Base-by-base conservation (phyloP, 2,888 invertebrate genomes). In the Ceratothoa steindachneri region DNA sequence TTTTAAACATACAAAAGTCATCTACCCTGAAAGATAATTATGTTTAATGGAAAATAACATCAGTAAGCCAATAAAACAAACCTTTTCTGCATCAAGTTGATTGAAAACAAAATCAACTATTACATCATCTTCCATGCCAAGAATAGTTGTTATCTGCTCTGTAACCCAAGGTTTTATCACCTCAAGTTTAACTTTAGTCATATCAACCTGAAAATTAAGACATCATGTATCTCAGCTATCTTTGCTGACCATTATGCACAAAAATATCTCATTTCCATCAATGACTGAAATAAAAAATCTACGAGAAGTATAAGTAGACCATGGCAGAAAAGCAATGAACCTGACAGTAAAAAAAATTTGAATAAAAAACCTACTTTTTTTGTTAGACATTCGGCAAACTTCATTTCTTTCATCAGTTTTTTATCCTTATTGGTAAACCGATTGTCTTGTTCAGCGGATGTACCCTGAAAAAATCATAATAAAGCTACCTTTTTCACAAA, bases 371-470 rank as follows among this genome's bases (percentile, higher is more conserved):
- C 83, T 84, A 94, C 97, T 89, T 96, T 94, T 85, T 92, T 93
- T 81, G 92, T 91, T 65, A 99, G 88, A 81, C 92, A 92, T 84
- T 97, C 96, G 41, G 93, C 94, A 85, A 99, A 99, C 85, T 93
- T 95, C 97, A 99, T 97, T 85, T 95, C 94, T 85, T 97, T 98
- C 87, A 99, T 89, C 67, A 99, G 88, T 85, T 99, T 99, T 87
- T 99, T 98, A 86, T 98, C 97, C 86, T 99, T 99, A 86, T 99
- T 98, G 84, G 97, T 93, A 87, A 99, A 99, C 83, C 99, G 91
- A 83, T 95, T 97, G 86, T 99, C 99, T 87, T 99, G 99, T 85
- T 98, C 97, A 77, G 97, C 93, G 83, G 93, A 97, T 31, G 98
- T 99, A 80, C 99, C 99, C 97, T 98, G 83, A 67, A 85, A 84